These are phyloP conservation scores for Lagodon rhomboides DNA, from an alignment of 2,797 vertebrate genomes.

Conservation along the genomic window DNA sequence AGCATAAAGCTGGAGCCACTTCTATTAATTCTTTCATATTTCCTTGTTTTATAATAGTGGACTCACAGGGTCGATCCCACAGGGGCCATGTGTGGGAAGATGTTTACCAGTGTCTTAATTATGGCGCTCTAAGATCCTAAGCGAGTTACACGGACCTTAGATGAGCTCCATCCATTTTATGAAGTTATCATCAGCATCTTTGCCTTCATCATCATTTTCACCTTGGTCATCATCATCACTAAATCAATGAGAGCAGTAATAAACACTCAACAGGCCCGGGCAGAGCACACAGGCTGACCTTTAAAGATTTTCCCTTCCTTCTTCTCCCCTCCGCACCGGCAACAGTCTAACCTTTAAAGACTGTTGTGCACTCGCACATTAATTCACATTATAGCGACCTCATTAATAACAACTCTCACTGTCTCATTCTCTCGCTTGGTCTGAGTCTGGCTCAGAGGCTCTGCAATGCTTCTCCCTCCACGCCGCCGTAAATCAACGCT, in stretches of 20 bases:
- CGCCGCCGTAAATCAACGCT: constrained; percentile 84
- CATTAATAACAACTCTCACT: constrained; percentile 87
- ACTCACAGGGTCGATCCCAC: neutral
- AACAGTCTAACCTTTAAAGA: constrained; percentile 90
- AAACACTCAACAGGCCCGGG: constrained; percentile 81
- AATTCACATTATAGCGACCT: constrained; percentile 89
- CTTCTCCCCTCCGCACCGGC: constrained; percentile 77
- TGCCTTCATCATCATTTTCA: constrained; percentile 81
- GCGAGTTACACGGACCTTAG: constrained; percentile 61
- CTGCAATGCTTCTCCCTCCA: constrained; percentile 64
- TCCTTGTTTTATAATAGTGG: constrained; percentile 1
- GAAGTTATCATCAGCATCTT: constrained; percentile 83
- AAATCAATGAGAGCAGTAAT: constrained; percentile 85
- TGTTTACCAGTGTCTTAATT: constrained; percentile 72
- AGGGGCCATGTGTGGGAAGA: constrained; percentile 36
- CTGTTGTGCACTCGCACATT: constrained; percentile 88
- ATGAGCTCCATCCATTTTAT: constrained; percentile 76
- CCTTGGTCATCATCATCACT: constrained; percentile 83
- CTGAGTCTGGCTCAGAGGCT: constrained; percentile 73
- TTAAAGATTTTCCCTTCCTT: constrained; percentile 85
- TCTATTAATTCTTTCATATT: constrained; percentile 26
- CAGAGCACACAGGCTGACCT: constrained; percentile 82
- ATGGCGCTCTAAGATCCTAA: constrained; percentile 52
- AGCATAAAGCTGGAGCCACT: neutral
- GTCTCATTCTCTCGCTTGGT: constrained; percentile 75